A percentile compares a stretch with the other conserved stretches of the same genome.
Evolutionary conservation across 2,888 invertebrate genomes (phyloP).

Genomic region (Lepetodrilus schrolli): DNA sequence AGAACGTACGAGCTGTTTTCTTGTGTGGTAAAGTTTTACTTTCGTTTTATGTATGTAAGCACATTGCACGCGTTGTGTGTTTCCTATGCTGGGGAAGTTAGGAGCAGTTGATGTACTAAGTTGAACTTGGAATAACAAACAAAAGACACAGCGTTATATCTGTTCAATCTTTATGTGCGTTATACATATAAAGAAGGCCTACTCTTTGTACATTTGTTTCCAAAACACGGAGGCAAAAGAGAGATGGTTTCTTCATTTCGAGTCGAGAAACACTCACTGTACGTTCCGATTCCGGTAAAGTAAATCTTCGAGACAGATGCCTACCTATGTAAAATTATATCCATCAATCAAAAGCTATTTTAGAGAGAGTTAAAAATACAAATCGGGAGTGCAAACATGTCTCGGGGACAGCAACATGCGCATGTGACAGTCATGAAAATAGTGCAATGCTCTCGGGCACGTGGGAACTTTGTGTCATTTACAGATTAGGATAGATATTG

Average conservation of each 20-base stretch:
- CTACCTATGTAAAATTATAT: background rate
- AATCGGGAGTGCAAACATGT: background rate
- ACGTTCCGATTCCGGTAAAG: slow-evolving; percentile 1
- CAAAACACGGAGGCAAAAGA: too few relatives aligned
- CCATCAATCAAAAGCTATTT: slow-evolving; percentile 20
- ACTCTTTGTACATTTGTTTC: too few relatives aligned
- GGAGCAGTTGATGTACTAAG: slow-evolving; percentile 5
- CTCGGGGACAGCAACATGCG: too few relatives aligned
- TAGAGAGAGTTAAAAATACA: background rate
- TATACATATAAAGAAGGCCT: too few relatives aligned
- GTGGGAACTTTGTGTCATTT: too few relatives aligned
- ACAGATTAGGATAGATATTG: too few relatives aligned
- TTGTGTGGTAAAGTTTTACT: slow-evolving; percentile 21
- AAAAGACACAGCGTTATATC: background rate
- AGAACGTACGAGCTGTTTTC: background rate
- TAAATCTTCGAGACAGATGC: too few relatives aligned
- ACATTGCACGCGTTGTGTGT: background rate
- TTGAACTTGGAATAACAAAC: slow-evolving; percentile 15
- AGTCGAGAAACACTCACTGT: background rate
- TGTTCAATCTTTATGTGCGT: slow-evolving; percentile 16
- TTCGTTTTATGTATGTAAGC: background rate
- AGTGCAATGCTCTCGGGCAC: too few relatives aligned
- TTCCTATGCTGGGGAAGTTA: background rate
- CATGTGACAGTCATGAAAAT: too few relatives aligned
- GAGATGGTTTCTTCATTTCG: slow-evolving; percentile 13